Evolutionary conservation across 2,113 vertebrate species (phyloP), one percentile per base, ranked within the genome.

Genomic region (Tringa solitaria): DNA sequence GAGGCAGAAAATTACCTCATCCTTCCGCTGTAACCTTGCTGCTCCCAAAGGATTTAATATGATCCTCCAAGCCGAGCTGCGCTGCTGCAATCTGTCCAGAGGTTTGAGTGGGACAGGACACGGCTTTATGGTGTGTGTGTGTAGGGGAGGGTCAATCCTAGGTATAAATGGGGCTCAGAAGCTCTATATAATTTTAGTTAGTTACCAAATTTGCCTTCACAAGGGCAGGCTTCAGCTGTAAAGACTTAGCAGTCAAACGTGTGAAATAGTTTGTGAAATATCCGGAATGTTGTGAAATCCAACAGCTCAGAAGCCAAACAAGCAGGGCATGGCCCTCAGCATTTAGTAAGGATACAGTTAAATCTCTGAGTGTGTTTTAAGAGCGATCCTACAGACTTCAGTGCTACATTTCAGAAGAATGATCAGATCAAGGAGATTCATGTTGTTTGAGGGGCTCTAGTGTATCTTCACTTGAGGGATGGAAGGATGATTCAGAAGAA

Each of bases 1-100:
- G 51, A 96, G 74, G 68, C 74, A 84, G 89, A 86, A 92, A 92
- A 94, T 95, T 59, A 96, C 88, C 83, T 96, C 91, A 96, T 90
- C 60, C 84, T 45, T 83, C 56, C 60, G n/a, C 43, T 78, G 89
- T 85, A 95, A 93, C 89, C 91, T 94, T 77, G 74, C 75, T 83
- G 64, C 23, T 96, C 95, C 88, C 90, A 68, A 74, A 73, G 94
- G 93, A 45, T 95, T 96, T 85, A 91, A 94, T 35, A 76, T 33
- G 88, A 96, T 89, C 90, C 84, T 79, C 48, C 74, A 61, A 80
- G 65, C 46, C 2, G 9, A 83, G 48, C 65, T 67, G 33, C 6
- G 4, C 59, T 81, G 72, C 69, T 65, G 69, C 51, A 88, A 57
- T 88, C 63, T 93, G 48, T 51, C 65, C 24, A 12, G 84, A 60